These are phyloP conservation scores for Irena cyanogastra DNA, from an alignment of 2,113 vertebrate species.

Conservation along the genomic window DNA sequence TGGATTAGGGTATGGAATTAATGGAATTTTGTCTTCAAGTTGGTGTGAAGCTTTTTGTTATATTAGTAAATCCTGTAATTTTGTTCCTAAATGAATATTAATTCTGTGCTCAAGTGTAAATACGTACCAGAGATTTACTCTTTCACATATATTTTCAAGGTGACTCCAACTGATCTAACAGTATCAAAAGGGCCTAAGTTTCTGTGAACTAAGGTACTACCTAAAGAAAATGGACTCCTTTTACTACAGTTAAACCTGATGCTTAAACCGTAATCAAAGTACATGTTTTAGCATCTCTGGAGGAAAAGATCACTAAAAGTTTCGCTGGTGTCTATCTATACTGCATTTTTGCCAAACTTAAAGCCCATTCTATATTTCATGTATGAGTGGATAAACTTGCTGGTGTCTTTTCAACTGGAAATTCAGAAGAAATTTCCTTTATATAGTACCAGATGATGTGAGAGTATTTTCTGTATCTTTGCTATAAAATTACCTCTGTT, in stretches of 20 bases:
- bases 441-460: not conserved
- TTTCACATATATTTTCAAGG: not conserved
- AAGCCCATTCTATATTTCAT: not conserved
- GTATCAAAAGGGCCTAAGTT: not conserved
- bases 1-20: constrained; percentile 84
- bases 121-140: not conserved
- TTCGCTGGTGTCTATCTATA: not conserved
- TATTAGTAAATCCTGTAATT: not conserved
- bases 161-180: not conserved
- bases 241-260: not conserved
- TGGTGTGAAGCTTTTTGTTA: not conserved
- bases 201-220: not conserved
- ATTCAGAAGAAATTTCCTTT: not conserved
- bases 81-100: not conserved
- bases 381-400: not conserved
- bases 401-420: not conserved
- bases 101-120: not conserved
- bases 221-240: not conserved
- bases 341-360: not conserved
- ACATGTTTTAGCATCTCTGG: not conserved
- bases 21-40: not conserved
- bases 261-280: not conserved
- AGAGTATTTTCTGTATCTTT: not conserved
- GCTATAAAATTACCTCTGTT: not conserved
- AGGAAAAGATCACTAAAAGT: not conserved